Evolutionary conservation across 2,888 invertebrate genomes (phyloP), one percentile per base, ranked within the genome.

Genomic region (Halictus quadricinctus): DNA sequence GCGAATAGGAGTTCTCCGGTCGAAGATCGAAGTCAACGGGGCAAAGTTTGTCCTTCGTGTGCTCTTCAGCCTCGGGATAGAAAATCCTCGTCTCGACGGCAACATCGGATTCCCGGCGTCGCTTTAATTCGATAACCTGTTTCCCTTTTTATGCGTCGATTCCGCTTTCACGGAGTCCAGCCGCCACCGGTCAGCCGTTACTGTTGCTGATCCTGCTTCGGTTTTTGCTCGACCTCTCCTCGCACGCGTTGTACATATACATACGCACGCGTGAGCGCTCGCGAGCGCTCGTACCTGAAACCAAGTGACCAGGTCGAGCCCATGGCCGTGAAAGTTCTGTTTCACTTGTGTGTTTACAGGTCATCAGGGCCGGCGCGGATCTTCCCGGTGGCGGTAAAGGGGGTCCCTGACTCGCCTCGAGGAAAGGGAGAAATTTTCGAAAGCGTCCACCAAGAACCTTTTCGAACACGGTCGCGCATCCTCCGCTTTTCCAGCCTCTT

Each of bases 111-210:
- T 72, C 83, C 46, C 29, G 48, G 79, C 83, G 91, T 92, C 92
- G 92, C 91, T 94, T 93, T 92, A 93, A 93, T 93, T 93, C 93
- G 93, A 94, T 93, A 93, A 93, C 93, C 93, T 91, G 94, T 92
- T 93, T 92, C 89, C 89, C 89, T 93, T 92, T 92, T 93, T 91
- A 90, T 83, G 85, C 82, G 88, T 76, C 85, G 90, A 90, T 89
- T 91, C 89, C 87, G 87, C 89, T 90, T 90, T 89, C 88, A 86
- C 88, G 90, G 86, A 87, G 87, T 82, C 64, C 77, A 72, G 54
- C 60, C 46, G 54, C 60, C 46, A 64, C 48, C 41, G 70, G 79
- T 64, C 80, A 69, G 80, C 72, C 25, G 76, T 69, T 48, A 78
- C 82, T 72, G 79, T 78, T 83, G 41, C 69, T 21, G 69, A 46